Conservation (phyloP, 2,888 invertebrate species). For the Dastarcus helophoroides region DNA sequence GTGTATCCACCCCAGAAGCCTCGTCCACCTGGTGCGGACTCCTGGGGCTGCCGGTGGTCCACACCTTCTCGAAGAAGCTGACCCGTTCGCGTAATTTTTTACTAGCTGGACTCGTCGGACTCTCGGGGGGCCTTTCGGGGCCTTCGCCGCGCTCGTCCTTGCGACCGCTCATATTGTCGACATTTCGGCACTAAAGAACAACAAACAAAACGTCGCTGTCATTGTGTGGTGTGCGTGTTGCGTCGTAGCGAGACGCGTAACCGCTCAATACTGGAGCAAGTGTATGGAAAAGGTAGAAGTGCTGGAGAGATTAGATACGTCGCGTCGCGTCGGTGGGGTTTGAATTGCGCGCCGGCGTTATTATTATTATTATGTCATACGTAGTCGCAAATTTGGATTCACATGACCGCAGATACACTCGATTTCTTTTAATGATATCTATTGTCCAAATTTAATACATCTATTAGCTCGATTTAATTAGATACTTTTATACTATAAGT, state of each 20-base stretch:
- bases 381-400: too few relatives aligned
- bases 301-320: constrained; percentile 7
- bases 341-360: constrained; percentile 2
- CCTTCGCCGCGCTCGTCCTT: constrained; percentile 20
- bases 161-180: constrained; percentile 24
- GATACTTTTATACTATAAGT: too few relatives aligned
- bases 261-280: constrained; percentile 31
- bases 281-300: constrained; percentile 8
- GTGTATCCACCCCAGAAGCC: constrained; percentile 21
- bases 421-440: too few relatives aligned
- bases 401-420: too few relatives aligned
- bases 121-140: constrained; percentile 25
- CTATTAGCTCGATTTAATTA: too few relatives aligned
- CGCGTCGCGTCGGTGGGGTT: constrained; percentile 2
- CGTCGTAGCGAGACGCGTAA: constrained; percentile 22
- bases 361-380: too few relatives aligned
- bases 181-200: constrained; percentile 9
- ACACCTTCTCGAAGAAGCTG: constrained; percentile 69
- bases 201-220: constrained; percentile 17
- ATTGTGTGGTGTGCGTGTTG: constrained; percentile 13
- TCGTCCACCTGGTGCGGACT: constrained; percentile 29
- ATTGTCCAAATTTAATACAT: too few relatives aligned
- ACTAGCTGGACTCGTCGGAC: constrained; percentile 32
- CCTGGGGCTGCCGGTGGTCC: constrained; percentile 48
- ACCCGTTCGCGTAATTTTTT: constrained; percentile 59